These are phyloP conservation scores for Cerastoderma edule DNA, from an alignment of 2,888 invertebrate genomes.

Conservation along the genomic window DNA sequence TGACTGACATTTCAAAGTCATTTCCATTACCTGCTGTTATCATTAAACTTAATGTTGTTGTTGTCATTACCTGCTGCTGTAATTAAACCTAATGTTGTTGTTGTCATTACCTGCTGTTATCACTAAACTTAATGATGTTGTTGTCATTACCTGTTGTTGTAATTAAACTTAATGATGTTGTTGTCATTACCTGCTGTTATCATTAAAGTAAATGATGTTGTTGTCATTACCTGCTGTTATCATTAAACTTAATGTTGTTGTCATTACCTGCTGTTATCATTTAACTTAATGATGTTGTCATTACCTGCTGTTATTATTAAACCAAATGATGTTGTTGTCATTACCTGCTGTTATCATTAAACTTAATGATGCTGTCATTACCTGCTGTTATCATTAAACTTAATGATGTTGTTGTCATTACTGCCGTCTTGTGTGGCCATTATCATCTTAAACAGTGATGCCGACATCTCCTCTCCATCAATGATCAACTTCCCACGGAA, in stretches of 20 bases:
- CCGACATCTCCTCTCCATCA: slow-evolving; percentile 90
- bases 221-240: slow-evolving; percentile 97
- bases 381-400: slow-evolving; percentile 93
- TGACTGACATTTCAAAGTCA: too few species aligned
- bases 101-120: slow-evolving; percentile 97
- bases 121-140: slow-evolving; percentile 98
- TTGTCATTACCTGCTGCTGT: slow-evolving; percentile 97
- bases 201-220: slow-evolving; percentile 98
- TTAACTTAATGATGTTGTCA: slow-evolving; percentile 98
- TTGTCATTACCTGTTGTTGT: slow-evolving; percentile 97
- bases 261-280: slow-evolving; percentile 96
- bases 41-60: slow-evolving; percentile 98
- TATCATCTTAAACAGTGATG: slow-evolving; percentile 96
- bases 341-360: slow-evolving; percentile 98
- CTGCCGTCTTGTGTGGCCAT: slow-evolving; percentile 93
- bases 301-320: slow-evolving; percentile 82
- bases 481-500: slow-evolving; percentile 93
- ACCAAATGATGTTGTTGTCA: slow-evolving; percentile 94
- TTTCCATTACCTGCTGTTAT: slow-evolving; percentile 86
- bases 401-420: slow-evolving; percentile 97
- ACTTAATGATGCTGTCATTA: slow-evolving; percentile 95
- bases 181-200: slow-evolving; percentile 97
- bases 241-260: slow-evolving; percentile 98
- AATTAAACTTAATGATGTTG: slow-evolving; percentile 98
- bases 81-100: slow-evolving; percentile 98